These are phyloP conservation scores for Seriola aureovittata DNA, from an alignment of 2,113 vertebrate genomes.

Conservation along the genomic window DNA sequence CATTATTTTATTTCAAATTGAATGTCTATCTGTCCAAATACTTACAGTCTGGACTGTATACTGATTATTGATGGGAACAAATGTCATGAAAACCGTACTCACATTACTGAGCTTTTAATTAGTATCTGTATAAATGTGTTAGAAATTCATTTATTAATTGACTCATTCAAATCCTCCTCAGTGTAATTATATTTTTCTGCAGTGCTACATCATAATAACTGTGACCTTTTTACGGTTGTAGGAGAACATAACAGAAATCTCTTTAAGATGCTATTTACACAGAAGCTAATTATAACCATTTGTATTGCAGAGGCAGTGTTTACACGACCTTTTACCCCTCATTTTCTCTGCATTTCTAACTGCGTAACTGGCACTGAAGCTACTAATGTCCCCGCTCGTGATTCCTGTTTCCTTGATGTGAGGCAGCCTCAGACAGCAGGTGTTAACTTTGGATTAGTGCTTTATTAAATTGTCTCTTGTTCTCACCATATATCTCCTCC, in stretches of 20 bases:
- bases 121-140: background rate
- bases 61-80: background rate
- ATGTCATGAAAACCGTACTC: background rate
- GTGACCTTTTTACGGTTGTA: background rate
- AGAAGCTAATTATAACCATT: background rate
- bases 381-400: background rate
- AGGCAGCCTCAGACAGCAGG: background rate
- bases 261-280: slow-evolving; percentile 3
- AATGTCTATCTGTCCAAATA: background rate
- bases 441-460: slow-evolving; percentile 19
- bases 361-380: background rate
- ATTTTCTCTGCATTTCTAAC: background rate
- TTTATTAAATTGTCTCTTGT: slow-evolving; percentile 17
- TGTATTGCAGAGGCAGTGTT: background rate
- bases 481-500: background rate
- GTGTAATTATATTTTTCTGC: background rate
- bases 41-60: background rate
- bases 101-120: background rate
- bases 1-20: background rate
- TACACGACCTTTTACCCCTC: background rate
- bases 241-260: background rate
- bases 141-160: background rate
- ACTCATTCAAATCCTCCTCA: background rate
- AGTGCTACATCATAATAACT: background rate
- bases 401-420: background rate